phyloP scores from a whole-genome alignment of 2,888 invertebrate species.

The Erebia palarica region DNA sequence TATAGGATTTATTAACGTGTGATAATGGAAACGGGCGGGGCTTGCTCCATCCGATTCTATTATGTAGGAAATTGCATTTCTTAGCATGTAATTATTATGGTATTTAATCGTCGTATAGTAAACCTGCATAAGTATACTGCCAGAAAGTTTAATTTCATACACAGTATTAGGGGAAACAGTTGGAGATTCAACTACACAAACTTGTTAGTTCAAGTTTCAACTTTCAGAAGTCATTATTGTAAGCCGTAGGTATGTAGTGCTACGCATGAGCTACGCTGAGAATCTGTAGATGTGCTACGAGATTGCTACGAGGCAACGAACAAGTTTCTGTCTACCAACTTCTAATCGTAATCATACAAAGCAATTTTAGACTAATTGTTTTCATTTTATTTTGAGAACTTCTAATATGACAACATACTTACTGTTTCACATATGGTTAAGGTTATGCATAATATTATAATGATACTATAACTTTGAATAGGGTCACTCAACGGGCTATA shows the following conservation, averaged over 20 bases:
- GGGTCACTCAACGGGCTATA: too few relatives aligned
- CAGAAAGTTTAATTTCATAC: slow-evolving; percentile 1
- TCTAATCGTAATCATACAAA: neutral
- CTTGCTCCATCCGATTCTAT: neutral
- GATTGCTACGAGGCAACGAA: neutral
- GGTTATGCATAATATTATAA: too few relatives aligned
- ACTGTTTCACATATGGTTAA: too few relatives aligned
- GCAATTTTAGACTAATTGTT: neutral
- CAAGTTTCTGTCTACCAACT: slow-evolving; percentile 1
- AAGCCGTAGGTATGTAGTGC: neutral
- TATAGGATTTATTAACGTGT: slow-evolving; percentile 51
- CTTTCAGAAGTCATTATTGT: slow-evolving; percentile 7
- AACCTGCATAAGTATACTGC: neutral
- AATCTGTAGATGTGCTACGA: slow-evolving; percentile 6
- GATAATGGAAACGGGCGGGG: slow-evolving; percentile 45
- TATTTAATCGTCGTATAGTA: too few relatives aligned
- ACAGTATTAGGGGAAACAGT: neutral
- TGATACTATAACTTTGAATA: too few relatives aligned
- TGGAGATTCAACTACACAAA: neutral
- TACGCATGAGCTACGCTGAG: slow-evolving; percentile 5
- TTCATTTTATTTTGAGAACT: too few relatives aligned
- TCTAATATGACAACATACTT: too few relatives aligned
- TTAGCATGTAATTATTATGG: neutral
- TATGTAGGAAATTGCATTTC: slow-evolving; percentile 5
- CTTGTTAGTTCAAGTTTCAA: slow-evolving; percentile 3